Evolutionary conservation across 2,797 vertebrate species (phyloP).

Genomic region (Crenichthys baileyi): DNA sequence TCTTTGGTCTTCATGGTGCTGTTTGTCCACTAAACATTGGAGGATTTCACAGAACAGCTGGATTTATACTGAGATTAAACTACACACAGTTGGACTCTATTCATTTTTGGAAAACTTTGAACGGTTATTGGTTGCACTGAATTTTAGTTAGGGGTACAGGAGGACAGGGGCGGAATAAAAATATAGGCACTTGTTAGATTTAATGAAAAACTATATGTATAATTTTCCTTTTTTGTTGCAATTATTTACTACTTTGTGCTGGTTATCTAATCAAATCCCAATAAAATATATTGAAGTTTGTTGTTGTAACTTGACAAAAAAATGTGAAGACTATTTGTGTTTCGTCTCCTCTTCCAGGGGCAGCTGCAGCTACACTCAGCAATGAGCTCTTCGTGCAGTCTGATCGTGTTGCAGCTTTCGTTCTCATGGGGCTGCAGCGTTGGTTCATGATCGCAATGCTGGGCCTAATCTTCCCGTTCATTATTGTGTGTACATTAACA

Average conservation of each 20-base stretch:
- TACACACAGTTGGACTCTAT: no score
- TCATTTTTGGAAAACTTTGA: neutral
- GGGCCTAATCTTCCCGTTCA: slow-evolving; percentile 84
- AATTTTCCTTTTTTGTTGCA: neutral
- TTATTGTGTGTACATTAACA: slow-evolving; percentile 80
- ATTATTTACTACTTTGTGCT: neutral
- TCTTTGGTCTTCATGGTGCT: no score
- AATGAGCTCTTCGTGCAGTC: slow-evolving; percentile 87
- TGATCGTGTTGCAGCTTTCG: slow-evolving; percentile 79
- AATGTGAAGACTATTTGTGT: neutral
- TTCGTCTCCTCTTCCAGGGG: slow-evolving; percentile 63
- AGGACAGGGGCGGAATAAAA: no score
- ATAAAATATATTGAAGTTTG: neutral
- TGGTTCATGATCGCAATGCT: slow-evolving; percentile 74
- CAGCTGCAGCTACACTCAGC: slow-evolving; percentile 59
- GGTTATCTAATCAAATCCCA: no score
- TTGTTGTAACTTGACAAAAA: neutral
- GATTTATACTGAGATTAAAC: no score
- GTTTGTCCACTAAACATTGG: no score
- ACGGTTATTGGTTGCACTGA: neutral
- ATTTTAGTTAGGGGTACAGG: no score
- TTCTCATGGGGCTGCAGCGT: slow-evolving; percentile 69
- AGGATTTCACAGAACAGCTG: no score
- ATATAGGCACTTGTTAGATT: no score
- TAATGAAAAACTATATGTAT: no score